Percentiles rank a stretch among this genome's conserved stretches.
phyloP scores from a whole-genome alignment of 1,140 invertebrate species.

The Heliconius eleuchia region DNA sequence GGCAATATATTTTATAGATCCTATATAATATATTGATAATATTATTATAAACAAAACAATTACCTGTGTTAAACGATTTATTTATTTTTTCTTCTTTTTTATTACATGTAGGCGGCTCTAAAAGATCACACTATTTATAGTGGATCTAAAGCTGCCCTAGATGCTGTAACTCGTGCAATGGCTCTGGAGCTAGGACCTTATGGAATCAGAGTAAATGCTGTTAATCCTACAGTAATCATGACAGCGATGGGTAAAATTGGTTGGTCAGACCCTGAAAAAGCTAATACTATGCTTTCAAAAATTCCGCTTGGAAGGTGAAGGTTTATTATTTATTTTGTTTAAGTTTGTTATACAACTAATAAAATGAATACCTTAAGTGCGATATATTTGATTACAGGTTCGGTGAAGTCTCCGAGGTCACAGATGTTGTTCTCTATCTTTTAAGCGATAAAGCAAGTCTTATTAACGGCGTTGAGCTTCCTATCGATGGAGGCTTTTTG shows the following conservation, averaged over 20 bases:
- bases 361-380: not conserved
- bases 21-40: not conserved
- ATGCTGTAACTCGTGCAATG: slow-evolving; percentile 87
- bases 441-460: slow-evolving; percentile 91
- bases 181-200: slow-evolving; percentile 93
- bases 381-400: slow-evolving; percentile 70
- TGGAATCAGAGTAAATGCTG: slow-evolving; percentile 92
- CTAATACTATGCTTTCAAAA: slow-evolving; percentile 86
- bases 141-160: slow-evolving; percentile 85
- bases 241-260: slow-evolving; percentile 92
- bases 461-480: slow-evolving; percentile 89
- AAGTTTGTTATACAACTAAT: not conserved
- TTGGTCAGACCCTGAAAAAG: slow-evolving; percentile 90
- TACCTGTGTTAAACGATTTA: not conserved
- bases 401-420: slow-evolving; percentile 91
- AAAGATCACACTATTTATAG: slow-evolving; percentile 90
- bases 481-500: slow-evolving; percentile 91
- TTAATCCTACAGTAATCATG: slow-evolving; percentile 95
- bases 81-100: too few relatives aligned
- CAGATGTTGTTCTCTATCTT: slow-evolving; percentile 89
- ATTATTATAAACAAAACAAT: not conserved
- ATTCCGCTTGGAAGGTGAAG: slow-evolving; percentile 87
- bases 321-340: not conserved
- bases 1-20: not conserved
- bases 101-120: slow-evolving; percentile 81